Evolutionary conservation across 2,113 vertebrate species (phyloP).

Genomic region (Nipponia nippon): DNA sequence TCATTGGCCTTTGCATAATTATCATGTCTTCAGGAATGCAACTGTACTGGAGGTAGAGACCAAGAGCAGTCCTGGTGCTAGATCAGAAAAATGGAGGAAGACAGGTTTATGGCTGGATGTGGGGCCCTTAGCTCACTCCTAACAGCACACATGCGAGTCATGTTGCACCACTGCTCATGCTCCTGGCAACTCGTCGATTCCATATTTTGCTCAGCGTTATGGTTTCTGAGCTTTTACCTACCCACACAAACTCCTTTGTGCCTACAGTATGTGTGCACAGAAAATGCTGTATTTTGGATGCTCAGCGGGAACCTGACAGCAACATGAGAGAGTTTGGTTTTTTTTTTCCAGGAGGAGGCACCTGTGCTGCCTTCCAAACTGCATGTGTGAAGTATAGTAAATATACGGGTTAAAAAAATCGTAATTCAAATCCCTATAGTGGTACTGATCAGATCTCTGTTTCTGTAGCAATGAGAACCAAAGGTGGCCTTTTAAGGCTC

Average conservation of each 20-base stretch:
- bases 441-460: slow-evolving; percentile 52
- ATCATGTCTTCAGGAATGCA: not conserved
- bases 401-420: slow-evolving; percentile 4
- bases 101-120: not conserved
- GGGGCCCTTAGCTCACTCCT: not conserved
- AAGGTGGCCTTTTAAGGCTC: slow-evolving; percentile 59
- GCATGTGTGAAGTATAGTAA: not conserved
- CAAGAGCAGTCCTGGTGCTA: not conserved
- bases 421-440: slow-evolving; percentile 23
- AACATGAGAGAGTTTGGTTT: not conserved
- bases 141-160: not conserved
- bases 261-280: not conserved
- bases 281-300: not conserved
- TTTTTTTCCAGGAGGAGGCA: not conserved
- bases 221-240: not conserved
- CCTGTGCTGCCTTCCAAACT: not conserved
- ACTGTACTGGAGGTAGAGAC: not conserved
- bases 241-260: not conserved
- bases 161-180: not conserved
- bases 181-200: not conserved
- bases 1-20: not conserved
- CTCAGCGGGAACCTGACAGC: not conserved
- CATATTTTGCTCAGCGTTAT: not conserved
- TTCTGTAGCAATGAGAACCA: slow-evolving; percentile 60
- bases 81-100: not conserved